A percentile compares a stretch with the other conserved stretches of the same genome.
phyloP scores from a whole-genome alignment of 1,140 invertebrate species.

The Phthorimaea operculella region DNA sequence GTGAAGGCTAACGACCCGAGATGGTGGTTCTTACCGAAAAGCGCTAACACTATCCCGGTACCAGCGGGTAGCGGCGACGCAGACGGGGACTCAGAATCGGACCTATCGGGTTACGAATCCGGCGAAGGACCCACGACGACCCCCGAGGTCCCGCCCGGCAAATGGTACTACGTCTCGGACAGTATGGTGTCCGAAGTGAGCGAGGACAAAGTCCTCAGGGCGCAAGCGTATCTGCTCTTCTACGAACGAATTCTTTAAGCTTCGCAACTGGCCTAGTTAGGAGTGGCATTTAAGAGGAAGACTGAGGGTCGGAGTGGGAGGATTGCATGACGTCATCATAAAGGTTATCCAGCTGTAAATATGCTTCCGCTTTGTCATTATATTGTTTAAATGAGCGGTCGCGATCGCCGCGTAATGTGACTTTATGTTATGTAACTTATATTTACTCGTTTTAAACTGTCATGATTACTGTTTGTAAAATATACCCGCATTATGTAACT shows the following conservation, averaged over 20 bases:
- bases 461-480: conserved; percentile 3
- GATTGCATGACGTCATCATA: conserved; percentile 18
- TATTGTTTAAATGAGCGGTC: not conserved
- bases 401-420: not conserved
- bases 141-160: conserved; percentile 73
- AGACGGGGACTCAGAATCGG: conserved; percentile 61
- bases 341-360: conserved; percentile 33
- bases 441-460: conserved; percentile 1
- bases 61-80: conserved; percentile 47
- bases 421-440: conserved; percentile 1
- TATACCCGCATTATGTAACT: not conserved
- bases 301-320: conserved; percentile 32
- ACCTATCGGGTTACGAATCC: conserved; percentile 59
- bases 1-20: conserved; percentile 70
- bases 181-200: conserved; percentile 82
- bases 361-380: conserved; percentile 21
- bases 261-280: conserved; percentile 15
- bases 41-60: conserved; percentile 64
- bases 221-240: conserved; percentile 97
- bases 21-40: conserved; percentile 76
- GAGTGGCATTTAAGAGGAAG: conserved; percentile 52
- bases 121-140: conserved; percentile 43
- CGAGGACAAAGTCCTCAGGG: conserved; percentile 83
- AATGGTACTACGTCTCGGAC: conserved; percentile 96
- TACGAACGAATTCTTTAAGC: conserved; percentile 88